Base-by-base conservation (phyloP, 2,888 invertebrate genomes). In the Oscheius sp. region DNA sequence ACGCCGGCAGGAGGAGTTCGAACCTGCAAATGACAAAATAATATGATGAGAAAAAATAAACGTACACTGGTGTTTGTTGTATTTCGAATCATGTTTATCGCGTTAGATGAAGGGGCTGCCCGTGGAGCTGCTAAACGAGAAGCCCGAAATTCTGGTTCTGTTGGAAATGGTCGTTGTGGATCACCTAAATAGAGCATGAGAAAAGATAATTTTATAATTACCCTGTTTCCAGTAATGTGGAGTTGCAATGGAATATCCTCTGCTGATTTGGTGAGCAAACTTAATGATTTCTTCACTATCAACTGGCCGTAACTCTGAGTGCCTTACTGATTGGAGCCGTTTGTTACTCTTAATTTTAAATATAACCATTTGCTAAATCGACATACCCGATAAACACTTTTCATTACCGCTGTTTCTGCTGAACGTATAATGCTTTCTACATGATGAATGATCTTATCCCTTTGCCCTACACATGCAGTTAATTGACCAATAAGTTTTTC, bases 81-180 rank as follows among this genome's bases (percentile, higher is more conserved):
- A 18, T 49, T 16, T 18, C 49, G 55, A 18, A 74, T 49, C 64
- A 52, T 45, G n/a, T 41, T 59, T 46, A 76, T 53, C 12, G 71
- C 41, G 23, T 68, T 46, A 18, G 69, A n/a, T 12, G 43, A 43
- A 49, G 69, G 72, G 2, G 53, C 59, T 23, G 72, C 12, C 27
- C 76, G 71, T 46, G 76, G 74, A 64, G 76, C 75, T 18, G 70
- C 27, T 13, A 81, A 43, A 13, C 64, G 73, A n/a, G 76, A 77
- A 23, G 58, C 58, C 52, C 81, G 68, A 69, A 87, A 86, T 61
- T 86, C 85, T n/a, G 78, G 75, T 66, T 87, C 87, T n/a, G 83
- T 87, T 13, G 87, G 87, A 64, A 83, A 87, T 25, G 87, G 87
- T n/a, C 87, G 69, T 7, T 77, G 78, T 6, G 85, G 84, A 76